Conservation (phyloP, 2,888 invertebrate genomes). For the Monochamus alternatus region DNA sequence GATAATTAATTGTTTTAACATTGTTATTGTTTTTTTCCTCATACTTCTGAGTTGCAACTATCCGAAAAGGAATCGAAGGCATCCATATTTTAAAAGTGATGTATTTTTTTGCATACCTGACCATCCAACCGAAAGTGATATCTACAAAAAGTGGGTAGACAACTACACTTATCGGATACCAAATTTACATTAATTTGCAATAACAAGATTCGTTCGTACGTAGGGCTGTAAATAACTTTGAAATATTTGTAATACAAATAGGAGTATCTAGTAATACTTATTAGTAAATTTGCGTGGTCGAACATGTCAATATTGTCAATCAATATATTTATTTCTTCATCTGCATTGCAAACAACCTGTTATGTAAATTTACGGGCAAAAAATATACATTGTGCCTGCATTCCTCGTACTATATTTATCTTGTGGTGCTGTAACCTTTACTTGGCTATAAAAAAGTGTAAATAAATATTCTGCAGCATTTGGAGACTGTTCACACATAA, state of each 20-base stretch:
- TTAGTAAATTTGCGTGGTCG: conserved; percentile 39
- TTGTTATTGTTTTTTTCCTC: too few species aligned
- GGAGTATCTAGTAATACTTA: conserved; percentile 31
- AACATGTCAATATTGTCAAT: conserved; percentile 40
- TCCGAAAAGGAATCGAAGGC: too few species aligned
- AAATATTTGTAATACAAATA: conserved; percentile 20
- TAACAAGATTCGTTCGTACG: conserved; percentile 15
- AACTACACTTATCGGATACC: background rate
- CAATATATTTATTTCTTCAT: conserved; percentile 40
- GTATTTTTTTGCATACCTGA: background rate
- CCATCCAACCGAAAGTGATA: conserved; percentile 1
- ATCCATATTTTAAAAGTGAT: too few species aligned
- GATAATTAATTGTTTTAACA: too few species aligned
- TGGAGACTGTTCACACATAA: too few species aligned
- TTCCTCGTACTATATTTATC: conserved; percentile 9
- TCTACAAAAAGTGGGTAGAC: conserved; percentile 12
- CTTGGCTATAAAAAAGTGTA: background rate
- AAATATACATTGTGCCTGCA: conserved; percentile 19
- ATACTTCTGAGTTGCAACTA: too few species aligned
- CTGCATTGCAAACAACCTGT: conserved; percentile 37
- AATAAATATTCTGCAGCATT: too few species aligned
- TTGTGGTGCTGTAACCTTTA: conserved; percentile 5
- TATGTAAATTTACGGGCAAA: conserved; percentile 36
- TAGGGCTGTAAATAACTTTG: conserved; percentile 18
- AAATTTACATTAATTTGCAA: conserved; percentile 23